A percentile compares a stretch with the other conserved stretches of the same genome.
Evolutionary conservation across 2,888 invertebrate species (phyloP).

Genomic region (Dorcus hopei): DNA sequence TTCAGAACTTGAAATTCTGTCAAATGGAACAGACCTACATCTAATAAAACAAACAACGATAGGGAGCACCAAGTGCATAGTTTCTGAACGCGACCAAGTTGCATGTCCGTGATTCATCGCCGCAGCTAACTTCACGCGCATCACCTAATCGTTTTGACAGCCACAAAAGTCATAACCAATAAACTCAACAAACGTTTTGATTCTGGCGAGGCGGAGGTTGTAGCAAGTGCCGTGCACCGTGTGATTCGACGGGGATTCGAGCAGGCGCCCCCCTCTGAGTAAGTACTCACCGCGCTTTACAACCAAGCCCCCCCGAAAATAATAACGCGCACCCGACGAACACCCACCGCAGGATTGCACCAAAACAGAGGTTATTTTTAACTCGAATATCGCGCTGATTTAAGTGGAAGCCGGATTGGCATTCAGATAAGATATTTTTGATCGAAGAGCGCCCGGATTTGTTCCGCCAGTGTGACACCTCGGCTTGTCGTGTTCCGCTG

Average conservation of each 20-base stretch:
- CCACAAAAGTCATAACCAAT: slow-evolving; percentile 6
- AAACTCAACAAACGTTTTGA: slow-evolving; percentile 1
- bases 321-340: background rate
- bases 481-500: too few species aligned
- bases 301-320: background rate
- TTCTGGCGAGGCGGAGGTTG: background rate
- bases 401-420: too few species aligned
- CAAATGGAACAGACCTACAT: too few species aligned
- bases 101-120: background rate
- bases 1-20: too few species aligned
- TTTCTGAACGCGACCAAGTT: background rate
- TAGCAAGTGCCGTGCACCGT: too few species aligned
- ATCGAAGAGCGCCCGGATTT: too few species aligned
- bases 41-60: too few species aligned
- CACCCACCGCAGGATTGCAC: background rate
- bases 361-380: too few species aligned
- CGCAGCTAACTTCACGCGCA: slow-evolving; percentile 7
- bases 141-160: slow-evolving; percentile 14
- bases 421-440: too few species aligned
- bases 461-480: too few species aligned
- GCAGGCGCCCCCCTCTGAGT: background rate
- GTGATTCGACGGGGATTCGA: background rate
- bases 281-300: background rate
- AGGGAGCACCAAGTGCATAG: too few species aligned
- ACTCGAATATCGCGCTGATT: too few species aligned